Base-by-base conservation (phyloP, 2,888 invertebrate species). In the Luperina testacea region DNA sequence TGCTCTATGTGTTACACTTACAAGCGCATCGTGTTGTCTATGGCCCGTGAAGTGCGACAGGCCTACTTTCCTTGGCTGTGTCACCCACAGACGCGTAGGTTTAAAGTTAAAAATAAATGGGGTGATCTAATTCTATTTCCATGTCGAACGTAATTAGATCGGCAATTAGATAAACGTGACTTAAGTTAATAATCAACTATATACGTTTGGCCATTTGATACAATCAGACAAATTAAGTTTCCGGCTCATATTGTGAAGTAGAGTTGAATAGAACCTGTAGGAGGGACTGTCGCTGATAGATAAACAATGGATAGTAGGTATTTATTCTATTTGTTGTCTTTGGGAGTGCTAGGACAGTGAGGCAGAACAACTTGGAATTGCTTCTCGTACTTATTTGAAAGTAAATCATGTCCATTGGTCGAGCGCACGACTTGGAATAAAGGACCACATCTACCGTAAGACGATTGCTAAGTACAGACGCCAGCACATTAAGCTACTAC, bases 71-170 rank as follows among this genome's bases (percentile, higher is more conserved):
- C 59, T 20, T 15, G 32, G 3, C 38, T 57, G 38, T 32, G 70
- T 53, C 20, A 7, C 4, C 4, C 57, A 57, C 9, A 27, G 11
- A 2, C 24, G 74, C 45, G 32, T 27, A 5, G 1, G 17, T 24
- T 38, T 27, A 24, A 17, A 70, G 20, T 20, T 67, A 75, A 74
- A 68, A 61, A 45, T 63, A 63, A 68, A 72, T 57, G 24, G 20
- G 8, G 11, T 5, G 45, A 67, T 81, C n/a, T 51, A n/a, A 53
- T 48, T 71, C 3, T 24, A 81, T 64, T 51, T 63, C 8, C n/a
- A 51, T 15, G 8, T 64, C 32, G 57, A 81, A 63, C 48, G 38
- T 77, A 63, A 82, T 72, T 64, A 68, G 57, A 59, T 68, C 61
- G 17, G 32, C 42, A 68, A 63, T 67, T 69, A 77, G 38, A 48